Evolutionary conservation across 1,140 invertebrate genomes (phyloP).

Genomic region (Holcopasites calliopsidis): DNA sequence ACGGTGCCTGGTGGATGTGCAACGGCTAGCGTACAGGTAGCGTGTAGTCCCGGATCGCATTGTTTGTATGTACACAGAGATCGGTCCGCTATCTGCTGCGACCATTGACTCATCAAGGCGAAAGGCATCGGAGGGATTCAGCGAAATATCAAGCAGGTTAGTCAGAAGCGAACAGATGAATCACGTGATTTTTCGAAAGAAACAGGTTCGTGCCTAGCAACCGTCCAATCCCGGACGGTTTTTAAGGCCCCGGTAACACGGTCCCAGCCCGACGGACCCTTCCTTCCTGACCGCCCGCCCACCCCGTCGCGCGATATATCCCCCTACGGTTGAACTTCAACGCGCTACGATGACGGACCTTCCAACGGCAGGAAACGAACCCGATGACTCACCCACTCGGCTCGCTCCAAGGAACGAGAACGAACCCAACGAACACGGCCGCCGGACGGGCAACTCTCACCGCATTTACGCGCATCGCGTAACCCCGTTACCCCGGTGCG

Average conservation of each 20-base stretch:
- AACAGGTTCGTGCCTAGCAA: constrained; percentile 64
- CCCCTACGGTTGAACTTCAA: constrained; percentile 34
- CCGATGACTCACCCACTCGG: constrained; percentile 69
- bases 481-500: constrained; percentile 60
- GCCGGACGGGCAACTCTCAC: constrained; percentile 45
- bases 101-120: constrained; percentile 71
- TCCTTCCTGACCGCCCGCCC: background rate
- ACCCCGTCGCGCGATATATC: background rate
- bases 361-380: constrained; percentile 62
- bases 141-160: constrained; percentile 72
- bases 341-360: constrained; percentile 1
- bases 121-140: constrained; percentile 66
- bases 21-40: background rate
- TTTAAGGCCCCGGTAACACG: constrained; percentile 14
- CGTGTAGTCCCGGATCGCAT: constrained; percentile 19
- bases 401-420: constrained; percentile 55
- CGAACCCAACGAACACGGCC: constrained; percentile 28
- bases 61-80: constrained; percentile 36
- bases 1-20: background rate
- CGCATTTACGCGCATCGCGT: constrained; percentile 57
- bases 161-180: constrained; percentile 75
- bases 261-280: constrained; percentile 13
- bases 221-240: constrained; percentile 37
- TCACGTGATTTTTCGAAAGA: constrained; percentile 70
- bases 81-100: constrained; percentile 2